Conservation (phyloP, 2,888 invertebrate species). For the Drosophila demipolita region DNA sequence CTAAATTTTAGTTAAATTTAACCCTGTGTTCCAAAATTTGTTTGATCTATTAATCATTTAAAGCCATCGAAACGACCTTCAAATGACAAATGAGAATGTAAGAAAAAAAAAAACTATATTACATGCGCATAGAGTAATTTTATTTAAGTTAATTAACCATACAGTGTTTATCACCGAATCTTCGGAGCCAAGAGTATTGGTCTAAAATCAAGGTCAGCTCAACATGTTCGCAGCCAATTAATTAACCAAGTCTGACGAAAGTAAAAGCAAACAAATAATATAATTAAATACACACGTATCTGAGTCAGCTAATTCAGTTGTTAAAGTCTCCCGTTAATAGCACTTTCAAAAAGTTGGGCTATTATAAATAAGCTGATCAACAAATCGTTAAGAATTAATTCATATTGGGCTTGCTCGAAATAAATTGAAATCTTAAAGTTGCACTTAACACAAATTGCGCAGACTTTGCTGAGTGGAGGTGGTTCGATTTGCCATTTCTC, state of each 20-base stretch:
- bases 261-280: slow-evolving; percentile 62
- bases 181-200: not conserved
- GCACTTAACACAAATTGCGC: slow-evolving; percentile 42
- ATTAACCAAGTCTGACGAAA: slow-evolving; percentile 40
- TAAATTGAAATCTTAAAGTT: slow-evolving; percentile 49
- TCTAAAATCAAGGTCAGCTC: slow-evolving; percentile 54
- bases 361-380: slow-evolving; percentile 27
- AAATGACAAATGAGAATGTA: slow-evolving; percentile 6
- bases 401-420: slow-evolving; percentile 41
- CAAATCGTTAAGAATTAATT: slow-evolving; percentile 41
- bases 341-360: slow-evolving; percentile 60
- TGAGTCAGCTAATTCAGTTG: slow-evolving; percentile 55
- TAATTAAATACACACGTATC: slow-evolving; percentile 15
- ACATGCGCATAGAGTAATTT: slow-evolving; percentile 21
- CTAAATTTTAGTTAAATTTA: not conserved
- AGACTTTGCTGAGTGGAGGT: slow-evolving; percentile 27
- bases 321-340: slow-evolving; percentile 45
- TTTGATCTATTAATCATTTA: slow-evolving; percentile 27
- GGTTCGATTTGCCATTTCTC: slow-evolving; percentile 42
- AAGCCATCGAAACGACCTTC: slow-evolving; percentile 28
- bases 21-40: not conserved
- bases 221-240: slow-evolving; percentile 20
- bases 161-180: slow-evolving; percentile 18
- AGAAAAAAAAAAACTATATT: slow-evolving; percentile 2
- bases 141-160: slow-evolving; percentile 50